Evolutionary conservation across 1,140 invertebrate species (phyloP).

Genomic region (Heterodera carotae): DNA sequence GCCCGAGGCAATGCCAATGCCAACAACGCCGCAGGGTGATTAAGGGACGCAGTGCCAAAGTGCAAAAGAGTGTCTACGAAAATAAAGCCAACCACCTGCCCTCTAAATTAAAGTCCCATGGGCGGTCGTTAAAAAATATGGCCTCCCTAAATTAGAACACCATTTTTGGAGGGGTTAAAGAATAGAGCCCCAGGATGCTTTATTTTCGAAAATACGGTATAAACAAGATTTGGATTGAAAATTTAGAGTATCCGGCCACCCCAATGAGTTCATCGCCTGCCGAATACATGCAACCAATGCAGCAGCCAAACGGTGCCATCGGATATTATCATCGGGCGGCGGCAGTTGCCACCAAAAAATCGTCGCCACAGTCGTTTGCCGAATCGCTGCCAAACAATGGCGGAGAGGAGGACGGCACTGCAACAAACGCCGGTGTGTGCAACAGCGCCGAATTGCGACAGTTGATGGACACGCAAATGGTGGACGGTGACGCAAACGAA

Average conservation of each 20-base stretch:
- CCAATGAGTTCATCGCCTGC: neutral
- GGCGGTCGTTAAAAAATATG: too few species aligned
- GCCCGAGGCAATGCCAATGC: neutral
- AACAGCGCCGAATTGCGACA: constrained; percentile 49
- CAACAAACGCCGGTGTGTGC: constrained; percentile 44
- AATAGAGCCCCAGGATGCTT: too few species aligned
- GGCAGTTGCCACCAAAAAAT: neutral
- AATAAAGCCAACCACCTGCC: too few species aligned
- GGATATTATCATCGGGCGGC: neutral
- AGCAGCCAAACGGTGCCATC: neutral
- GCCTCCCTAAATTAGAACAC: too few species aligned
- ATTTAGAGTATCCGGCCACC: neutral
- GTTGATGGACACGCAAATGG: constrained; percentile 49
- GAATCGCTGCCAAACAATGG: neutral
- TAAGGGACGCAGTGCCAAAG: neutral
- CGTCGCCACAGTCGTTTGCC: neutral
- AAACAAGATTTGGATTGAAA: neutral
- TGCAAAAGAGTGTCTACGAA: too few species aligned
- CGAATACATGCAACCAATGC: neutral
- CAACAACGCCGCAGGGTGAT: neutral
- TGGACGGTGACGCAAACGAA: constrained; percentile 55
- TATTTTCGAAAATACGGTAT: too few species aligned
- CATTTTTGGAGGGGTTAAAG: too few species aligned
- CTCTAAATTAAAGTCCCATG: too few species aligned
- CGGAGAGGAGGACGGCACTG: neutral